Conservation (phyloP, 1,140 invertebrate genomes). For the Megathymus violae region DNA sequence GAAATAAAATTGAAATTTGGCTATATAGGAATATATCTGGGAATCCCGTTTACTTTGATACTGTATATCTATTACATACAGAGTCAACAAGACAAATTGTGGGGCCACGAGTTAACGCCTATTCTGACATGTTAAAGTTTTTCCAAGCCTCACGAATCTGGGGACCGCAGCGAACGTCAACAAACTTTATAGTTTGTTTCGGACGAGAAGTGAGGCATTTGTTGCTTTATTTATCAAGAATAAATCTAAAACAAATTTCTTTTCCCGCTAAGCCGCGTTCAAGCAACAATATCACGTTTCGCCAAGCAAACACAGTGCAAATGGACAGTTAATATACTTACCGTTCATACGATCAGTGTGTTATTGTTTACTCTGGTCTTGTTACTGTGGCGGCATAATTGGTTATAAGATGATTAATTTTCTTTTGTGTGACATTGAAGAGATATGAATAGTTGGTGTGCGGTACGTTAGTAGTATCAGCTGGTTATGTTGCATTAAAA, state of each 20-base stretch:
- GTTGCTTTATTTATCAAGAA: background rate
- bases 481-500: too few relatives aligned
- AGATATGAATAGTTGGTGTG: too few relatives aligned
- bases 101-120: too few relatives aligned
- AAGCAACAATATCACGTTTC: slow-evolving; percentile 8
- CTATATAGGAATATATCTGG: too few relatives aligned
- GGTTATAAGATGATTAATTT: background rate
- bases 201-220: background rate
- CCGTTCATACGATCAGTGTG: slow-evolving; percentile 1
- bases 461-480: too few relatives aligned
- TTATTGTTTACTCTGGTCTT: slow-evolving; percentile 1
- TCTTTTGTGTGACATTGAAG: too few relatives aligned
- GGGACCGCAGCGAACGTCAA: background rate
- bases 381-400: background rate
- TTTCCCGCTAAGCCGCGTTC: slow-evolving; percentile 1
- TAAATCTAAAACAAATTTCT: slow-evolving; percentile 2
- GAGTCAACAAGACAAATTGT: too few relatives aligned
- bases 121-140: too few relatives aligned
- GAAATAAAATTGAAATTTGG: too few relatives aligned
- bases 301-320: background rate
- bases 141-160: too few relatives aligned
- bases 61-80: too few relatives aligned
- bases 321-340: slow-evolving; percentile 8
- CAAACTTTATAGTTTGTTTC: background rate
- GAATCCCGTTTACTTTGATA: too few relatives aligned